Evolutionary conservation across 2,113 vertebrate genomes (phyloP), one percentile per base, ranked within the genome.

Genomic region (Gallinago jamesoni): DNA sequence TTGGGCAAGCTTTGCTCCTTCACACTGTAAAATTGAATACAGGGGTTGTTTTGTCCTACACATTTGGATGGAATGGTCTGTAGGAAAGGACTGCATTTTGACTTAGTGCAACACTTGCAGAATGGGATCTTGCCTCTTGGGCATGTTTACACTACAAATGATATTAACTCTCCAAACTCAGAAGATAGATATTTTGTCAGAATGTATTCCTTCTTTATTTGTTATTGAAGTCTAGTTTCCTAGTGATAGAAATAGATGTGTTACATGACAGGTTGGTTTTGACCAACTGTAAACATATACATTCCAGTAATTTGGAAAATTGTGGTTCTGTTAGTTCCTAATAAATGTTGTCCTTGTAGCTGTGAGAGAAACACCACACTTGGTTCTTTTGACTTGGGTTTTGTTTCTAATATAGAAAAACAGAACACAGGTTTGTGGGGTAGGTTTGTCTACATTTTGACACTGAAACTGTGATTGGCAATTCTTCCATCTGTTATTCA

Each of bases 361-460:
- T 25, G 22, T 41, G 33, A 48, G 41, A 68, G 74, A 91, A 93
- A 50, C 16, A 48, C 8, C 30, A 37, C 27, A 53, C 18, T 43
- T 33, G 19, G 50, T 86, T 84, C 64, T 84, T 96, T 76, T 62
- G 35, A 69, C n/a, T 66, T 55, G 45, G 35, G 70, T 89, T 89
- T 92, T 90, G 7, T 79, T 94, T 79, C 74, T 79, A 79, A 39
- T 62, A 76, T 12, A 84, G 56, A 24, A 79, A 92, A 92, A 75
- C n/a, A 72, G 83, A 93, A 78, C 31, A 60, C 57, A 82, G 69
- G 31, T 87, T 76, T 92, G 28, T 87, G 69, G 41, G 12, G 37
- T 67, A 75, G 41, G 47, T 88, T 93, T 81, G 43, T 90, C 85
- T 93, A 22, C 43, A 75, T 92, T 94, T 94, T 89, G 56, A 84